These are phyloP conservation scores for Spilosoma lubricipeda DNA, from an alignment of 2,888 invertebrate genomes.

Conservation along the genomic window DNA sequence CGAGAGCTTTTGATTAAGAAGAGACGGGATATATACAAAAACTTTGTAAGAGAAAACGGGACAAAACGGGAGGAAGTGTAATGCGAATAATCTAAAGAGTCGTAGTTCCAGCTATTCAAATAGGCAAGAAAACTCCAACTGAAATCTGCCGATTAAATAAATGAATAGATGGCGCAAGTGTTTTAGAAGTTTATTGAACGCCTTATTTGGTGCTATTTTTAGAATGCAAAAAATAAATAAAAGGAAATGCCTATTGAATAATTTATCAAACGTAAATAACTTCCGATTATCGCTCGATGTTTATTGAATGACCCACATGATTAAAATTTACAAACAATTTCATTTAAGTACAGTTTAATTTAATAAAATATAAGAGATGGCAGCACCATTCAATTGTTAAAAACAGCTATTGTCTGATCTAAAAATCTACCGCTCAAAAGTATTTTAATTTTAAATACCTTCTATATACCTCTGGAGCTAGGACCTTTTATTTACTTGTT, in stretches of 20 bases:
- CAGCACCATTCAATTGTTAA: neutral
- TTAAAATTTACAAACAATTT: neutral
- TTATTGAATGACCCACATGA: neutral
- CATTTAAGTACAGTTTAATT: neutral
- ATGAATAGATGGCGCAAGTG: constrained; percentile 78
- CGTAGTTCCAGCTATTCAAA: constrained; percentile 25
- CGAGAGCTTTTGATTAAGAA: constrained; percentile 55
- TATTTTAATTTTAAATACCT: neutral
- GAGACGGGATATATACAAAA: constrained; percentile 51
- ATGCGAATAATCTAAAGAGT: constrained; percentile 58
- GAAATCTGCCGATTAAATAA: constrained; percentile 47
- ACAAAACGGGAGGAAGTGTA: constrained; percentile 43
- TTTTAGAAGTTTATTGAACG: constrained; percentile 80
- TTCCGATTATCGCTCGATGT: constrained; percentile 5
- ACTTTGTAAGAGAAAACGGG: constrained; percentile 53
- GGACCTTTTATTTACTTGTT: too few species aligned
- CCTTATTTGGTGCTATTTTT: constrained; percentile 75
- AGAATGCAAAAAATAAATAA: constrained; percentile 50
- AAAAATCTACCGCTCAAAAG: neutral
- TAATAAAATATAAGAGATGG: constrained; percentile 3
- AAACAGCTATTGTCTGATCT: neutral
- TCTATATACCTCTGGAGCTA: neutral
- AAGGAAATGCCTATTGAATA: constrained; percentile 20
- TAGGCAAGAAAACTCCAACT: constrained; percentile 35
- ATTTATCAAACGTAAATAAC: constrained; percentile 17